Base-by-base conservation (phyloP, 2,888 invertebrate genomes). In the Phaedon cochleariae region DNA sequence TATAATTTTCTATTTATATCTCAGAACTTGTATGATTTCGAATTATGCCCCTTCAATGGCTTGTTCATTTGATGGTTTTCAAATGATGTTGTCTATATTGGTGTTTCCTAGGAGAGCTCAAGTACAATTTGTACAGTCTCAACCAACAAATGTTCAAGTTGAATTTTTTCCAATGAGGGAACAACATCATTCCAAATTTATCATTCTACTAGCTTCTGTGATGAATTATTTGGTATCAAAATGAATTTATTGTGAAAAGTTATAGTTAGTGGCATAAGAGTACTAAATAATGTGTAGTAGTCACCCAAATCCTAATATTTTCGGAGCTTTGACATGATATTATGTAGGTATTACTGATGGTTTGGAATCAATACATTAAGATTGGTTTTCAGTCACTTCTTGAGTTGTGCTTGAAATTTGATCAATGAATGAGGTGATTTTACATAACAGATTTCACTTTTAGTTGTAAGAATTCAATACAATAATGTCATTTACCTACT, bases 161-260 rank as follows among this genome's bases (percentile, higher is more conserved):
- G 46, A 57, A 29, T 22, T 5, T 26, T 21, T 21, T 20, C 18
- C 20, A 29, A 22, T 64, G 17, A 55, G 37, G 61, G 64, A 68
- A 71, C 71, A 70, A 71, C 73, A 67, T 70, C 69, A 69, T 73
- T 70, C 69, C 72, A 68, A 73, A 75, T 72, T 72, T 65, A 53
- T 57, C 51, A 72, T 65, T 76, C 73, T 75, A 79, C 80, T 79
- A 76, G 83, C 83, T 83, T 83, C 82, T 83, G 83, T 83, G 82
- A 83, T 82, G 81, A 78, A 78, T 82, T 81, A 74, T 76, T 79
- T 78, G 77, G 71, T 78, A 73, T 70, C 60, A 72, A 76, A 68
- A 76, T 69, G 71, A 72, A 69, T 70, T 71, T 76, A 76, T 78
- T 75, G 78, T 74, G 52, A 59, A 65, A 53, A 73, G 76, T 65